Conservation (phyloP, 1,140 invertebrate genomes). For the Brachionus paranguensis region DNA sequence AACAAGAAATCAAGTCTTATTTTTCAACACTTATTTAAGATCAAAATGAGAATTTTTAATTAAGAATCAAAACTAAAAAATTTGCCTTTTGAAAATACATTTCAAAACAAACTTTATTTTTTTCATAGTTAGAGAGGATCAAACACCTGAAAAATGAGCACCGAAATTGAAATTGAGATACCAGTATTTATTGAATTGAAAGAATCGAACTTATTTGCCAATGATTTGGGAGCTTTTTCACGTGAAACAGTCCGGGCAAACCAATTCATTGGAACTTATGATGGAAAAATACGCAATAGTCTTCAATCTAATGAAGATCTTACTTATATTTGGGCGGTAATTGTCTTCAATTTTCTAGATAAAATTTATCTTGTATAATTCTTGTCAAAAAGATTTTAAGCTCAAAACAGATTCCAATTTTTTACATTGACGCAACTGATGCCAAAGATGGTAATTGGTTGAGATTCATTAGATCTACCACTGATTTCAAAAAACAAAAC, state of each 20-base stretch:
- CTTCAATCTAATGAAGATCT: not conserved
- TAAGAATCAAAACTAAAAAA: not conserved
- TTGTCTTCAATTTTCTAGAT: not conserved
- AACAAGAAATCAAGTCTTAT: not conserved
- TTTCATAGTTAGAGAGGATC: not conserved
- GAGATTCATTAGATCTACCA: slow-evolving; percentile 42
- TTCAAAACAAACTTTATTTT: not conserved
- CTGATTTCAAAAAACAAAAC: slow-evolving; percentile 42
- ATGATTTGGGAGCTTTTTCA: slow-evolving; percentile 20
- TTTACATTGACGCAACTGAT: slow-evolving; percentile 43
- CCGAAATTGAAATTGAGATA: slow-evolving; percentile 28
- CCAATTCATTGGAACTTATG: slow-evolving; percentile 7
- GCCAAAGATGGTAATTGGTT: slow-evolving; percentile 42
- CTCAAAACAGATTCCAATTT: slow-evolving; percentile 16
- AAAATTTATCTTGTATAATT: not conserved
- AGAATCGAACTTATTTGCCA: not conserved
- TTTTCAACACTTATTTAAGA: not conserved
- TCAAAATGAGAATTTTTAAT: not conserved
- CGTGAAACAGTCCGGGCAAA: not conserved
- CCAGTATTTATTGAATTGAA: slow-evolving; percentile 16
- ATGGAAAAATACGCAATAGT: slow-evolving; percentile 19
- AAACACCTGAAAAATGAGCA: not conserved
- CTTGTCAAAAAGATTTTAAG: not conserved
- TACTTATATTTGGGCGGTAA: slow-evolving; percentile 21
- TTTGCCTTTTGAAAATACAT: not conserved